These are phyloP conservation scores for Taurulus bubalis DNA, from an alignment of 2,113 vertebrate species.

Conservation along the genomic window DNA sequence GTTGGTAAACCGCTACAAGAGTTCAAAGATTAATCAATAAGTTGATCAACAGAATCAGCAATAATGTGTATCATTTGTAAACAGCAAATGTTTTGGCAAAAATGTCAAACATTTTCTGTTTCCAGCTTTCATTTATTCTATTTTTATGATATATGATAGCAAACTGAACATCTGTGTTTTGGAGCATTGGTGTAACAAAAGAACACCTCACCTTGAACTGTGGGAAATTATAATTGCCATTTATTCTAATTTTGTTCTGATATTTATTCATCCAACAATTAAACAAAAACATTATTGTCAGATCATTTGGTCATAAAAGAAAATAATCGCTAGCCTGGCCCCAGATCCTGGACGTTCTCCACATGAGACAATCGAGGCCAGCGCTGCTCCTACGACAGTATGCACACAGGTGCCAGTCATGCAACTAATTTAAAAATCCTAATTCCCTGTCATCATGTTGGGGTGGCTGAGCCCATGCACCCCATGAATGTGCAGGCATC, in stretches of 20 bases:
- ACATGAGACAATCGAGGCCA: background rate
- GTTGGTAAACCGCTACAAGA: background rate
- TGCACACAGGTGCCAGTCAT: slow-evolving; percentile 4
- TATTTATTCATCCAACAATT: background rate
- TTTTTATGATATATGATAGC: background rate
- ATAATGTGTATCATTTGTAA: too few species aligned
- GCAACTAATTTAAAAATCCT: slow-evolving; percentile 6
- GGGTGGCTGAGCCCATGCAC: background rate
- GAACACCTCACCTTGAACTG: background rate
- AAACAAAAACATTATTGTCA: background rate
- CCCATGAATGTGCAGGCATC: background rate
- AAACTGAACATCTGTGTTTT: background rate
- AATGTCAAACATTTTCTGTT: background rate
- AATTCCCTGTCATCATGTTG: background rate
- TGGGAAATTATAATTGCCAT: background rate
- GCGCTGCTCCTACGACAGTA: background rate
- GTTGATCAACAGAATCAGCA: background rate
- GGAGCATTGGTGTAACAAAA: background rate
- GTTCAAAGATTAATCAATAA: background rate
- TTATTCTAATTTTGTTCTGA: background rate
- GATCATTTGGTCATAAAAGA: background rate
- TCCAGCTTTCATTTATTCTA: background rate
- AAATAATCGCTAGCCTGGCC: background rate
- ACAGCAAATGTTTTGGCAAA: too few species aligned
- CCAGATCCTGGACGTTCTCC: background rate